Base-by-base conservation (phyloP, 2,888 invertebrate species). In the Tetragonisca angustula region DNA sequence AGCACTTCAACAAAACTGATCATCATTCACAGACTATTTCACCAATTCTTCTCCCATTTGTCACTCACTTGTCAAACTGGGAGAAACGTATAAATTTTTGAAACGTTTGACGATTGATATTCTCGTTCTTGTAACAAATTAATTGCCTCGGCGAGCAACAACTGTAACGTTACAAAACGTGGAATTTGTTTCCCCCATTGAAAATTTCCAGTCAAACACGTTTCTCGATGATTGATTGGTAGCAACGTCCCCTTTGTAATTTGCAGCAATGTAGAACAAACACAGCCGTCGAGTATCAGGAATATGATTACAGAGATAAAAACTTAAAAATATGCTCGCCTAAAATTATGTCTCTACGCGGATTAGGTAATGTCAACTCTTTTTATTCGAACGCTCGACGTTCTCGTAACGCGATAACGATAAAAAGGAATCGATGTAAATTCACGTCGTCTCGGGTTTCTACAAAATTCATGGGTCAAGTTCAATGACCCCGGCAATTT, bases 281-380 rank as follows among this genome's bases (percentile, higher is more conserved):
- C 36, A 72, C 67, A 71, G 61, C 36, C 36, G n/a, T 61, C 36
- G 50, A 76, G 50, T 68, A 62, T 71, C 71, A 21, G n/a, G 56
- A 64, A 32, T 32, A 62, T 9, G 54, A 62, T 49, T 32, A 62
- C 21, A 36, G 24, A 64, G 83, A 83, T 83, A 83, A 83, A 83
- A 69, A 76, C 50, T 15, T 43, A 0, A 32, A 32, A 32, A 32
- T 32, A 32, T 56, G 50, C 61, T 15, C 19, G 27, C 43, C 54
- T 65, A 71, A 65, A 82, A 81, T 71, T 80, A 75, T 9, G 59
- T 59, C 50, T 19, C 50, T 36, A 17, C 73, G 17, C n/a, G 70
- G 73, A 81, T 79, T 81, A 74, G 50, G 73, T 27, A 64, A 52
- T 50, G 52, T 59, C 62, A 49, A 24, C 21, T n/a, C n/a, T 64